Evolutionary conservation across 2,797 vertebrate genomes (phyloP).

Genomic region (Tenualosa ilisha): DNA sequence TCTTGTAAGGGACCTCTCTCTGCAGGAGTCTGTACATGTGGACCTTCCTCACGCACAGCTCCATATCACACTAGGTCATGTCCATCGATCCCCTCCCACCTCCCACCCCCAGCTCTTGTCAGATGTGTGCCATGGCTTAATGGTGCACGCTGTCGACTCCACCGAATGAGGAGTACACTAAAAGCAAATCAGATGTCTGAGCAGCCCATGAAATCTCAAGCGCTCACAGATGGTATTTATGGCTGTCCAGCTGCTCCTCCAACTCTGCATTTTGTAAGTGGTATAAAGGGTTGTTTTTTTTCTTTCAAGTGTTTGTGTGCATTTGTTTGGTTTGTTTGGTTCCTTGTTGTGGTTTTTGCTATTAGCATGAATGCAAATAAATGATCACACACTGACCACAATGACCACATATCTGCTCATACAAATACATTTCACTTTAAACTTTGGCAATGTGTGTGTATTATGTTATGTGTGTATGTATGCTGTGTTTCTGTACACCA

Average conservation of each 20-base stretch:
- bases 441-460: not conserved
- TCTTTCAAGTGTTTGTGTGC: not conserved
- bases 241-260: slow-evolving; percentile 38
- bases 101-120: not conserved
- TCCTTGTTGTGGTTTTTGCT: not conserved
- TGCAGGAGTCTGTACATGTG: not conserved
- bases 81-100: not conserved
- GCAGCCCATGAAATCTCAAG: slow-evolving; percentile 34
- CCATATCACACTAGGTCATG: not conserved
- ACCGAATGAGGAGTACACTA: not conserved
- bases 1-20: not conserved
- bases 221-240: slow-evolving; percentile 30
- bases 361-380: not conserved
- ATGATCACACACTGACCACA: not conserved
- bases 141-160: not conserved
- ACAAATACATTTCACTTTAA: not conserved
- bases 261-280: slow-evolving; percentile 32
- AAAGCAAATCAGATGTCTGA: slow-evolving; percentile 32
- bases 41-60: not conserved
- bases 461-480: not conserved
- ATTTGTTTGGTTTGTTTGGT: not conserved
- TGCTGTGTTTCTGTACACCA: not conserved
- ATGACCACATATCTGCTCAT: not conserved
- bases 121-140: not conserved
- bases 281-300: slow-evolving; percentile 19